These are phyloP conservation scores for Scatophagus argus DNA, from an alignment of 2,113 vertebrate species.

Conservation along the genomic window DNA sequence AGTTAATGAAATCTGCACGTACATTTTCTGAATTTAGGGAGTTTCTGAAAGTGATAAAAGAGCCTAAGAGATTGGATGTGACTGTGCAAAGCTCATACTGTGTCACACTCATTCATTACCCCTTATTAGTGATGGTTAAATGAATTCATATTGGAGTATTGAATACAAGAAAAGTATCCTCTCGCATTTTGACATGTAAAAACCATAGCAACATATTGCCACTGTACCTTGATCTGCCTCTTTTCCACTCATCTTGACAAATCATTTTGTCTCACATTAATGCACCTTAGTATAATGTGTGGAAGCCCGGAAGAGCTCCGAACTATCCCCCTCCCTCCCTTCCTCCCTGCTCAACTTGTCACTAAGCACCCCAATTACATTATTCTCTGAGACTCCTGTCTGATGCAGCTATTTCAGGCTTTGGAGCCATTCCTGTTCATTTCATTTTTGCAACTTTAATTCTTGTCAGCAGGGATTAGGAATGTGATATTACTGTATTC, in stretches of 20 bases:
- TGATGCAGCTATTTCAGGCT: constrained; percentile 73
- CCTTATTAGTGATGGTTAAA: not conserved
- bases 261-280: constrained; percentile 38
- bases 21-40: constrained; percentile 2
- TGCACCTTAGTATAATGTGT: constrained; percentile 31
- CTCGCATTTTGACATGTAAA: constrained; percentile 1
- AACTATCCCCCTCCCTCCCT: constrained; percentile 12
- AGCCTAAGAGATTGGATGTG: not conserved
- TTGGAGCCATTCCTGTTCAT: constrained; percentile 58
- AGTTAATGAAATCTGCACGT: not conserved
- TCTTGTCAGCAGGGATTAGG: constrained; percentile 62
- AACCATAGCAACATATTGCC: not conserved
- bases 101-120: not conserved
- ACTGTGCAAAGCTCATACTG: not conserved
- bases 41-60: not conserved
- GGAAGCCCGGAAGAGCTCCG: constrained; percentile 45
- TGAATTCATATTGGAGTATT: not conserved
- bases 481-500: constrained; percentile 63
- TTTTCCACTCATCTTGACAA: constrained; percentile 26
- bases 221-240: not conserved
- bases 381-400: constrained; percentile 60
- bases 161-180: not conserved
- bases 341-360: constrained; percentile 38
- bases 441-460: constrained; percentile 60
- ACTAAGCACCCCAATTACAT: constrained; percentile 65